Conservation (phyloP, 1,140 invertebrate genomes). For the Cydia pomonella region DNA sequence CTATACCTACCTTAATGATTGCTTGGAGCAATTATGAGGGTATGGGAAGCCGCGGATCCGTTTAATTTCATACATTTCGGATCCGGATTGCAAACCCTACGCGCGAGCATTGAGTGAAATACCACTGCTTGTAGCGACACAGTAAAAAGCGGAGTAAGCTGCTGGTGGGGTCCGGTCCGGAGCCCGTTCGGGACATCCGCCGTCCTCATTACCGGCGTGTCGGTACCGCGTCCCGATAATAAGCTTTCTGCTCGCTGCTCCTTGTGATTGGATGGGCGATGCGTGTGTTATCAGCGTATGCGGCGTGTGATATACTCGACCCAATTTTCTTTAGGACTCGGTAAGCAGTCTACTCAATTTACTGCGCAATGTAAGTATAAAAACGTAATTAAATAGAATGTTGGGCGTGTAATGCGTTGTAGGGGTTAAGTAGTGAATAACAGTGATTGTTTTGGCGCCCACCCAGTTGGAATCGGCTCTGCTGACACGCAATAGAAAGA, state of each 20-base stretch:
- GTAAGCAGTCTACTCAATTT: conserved; percentile 47
- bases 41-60: too few species aligned
- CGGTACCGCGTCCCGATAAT: conserved; percentile 65
- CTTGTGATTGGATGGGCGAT: conserved; percentile 69
- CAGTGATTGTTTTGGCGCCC: conserved; percentile 75
- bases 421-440: conserved; percentile 68
- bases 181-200: conserved; percentile 34
- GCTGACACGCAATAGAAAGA: conserved; percentile 53
- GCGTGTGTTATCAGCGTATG: conserved; percentile 66
- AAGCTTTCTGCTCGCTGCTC: conserved; percentile 66
- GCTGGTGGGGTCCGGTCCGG: background rate
- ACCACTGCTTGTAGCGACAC: background rate
- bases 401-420: conserved; percentile 46
- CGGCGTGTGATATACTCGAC: conserved; percentile 53
- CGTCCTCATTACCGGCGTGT: conserved; percentile 55
- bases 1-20: too few species aligned
- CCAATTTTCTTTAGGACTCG: conserved; percentile 60
- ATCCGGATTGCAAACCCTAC: too few species aligned
- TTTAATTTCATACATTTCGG: too few species aligned
- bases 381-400: conserved; percentile 41
- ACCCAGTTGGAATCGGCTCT: conserved; percentile 68
- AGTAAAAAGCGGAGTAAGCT: background rate
- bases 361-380: conserved; percentile 35
- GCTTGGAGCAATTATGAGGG: too few species aligned
- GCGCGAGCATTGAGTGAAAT: too few species aligned